phyloP scores from a whole-genome alignment of 2,797 vertebrate genomes.

The Mionectes olivaceus region DNA sequence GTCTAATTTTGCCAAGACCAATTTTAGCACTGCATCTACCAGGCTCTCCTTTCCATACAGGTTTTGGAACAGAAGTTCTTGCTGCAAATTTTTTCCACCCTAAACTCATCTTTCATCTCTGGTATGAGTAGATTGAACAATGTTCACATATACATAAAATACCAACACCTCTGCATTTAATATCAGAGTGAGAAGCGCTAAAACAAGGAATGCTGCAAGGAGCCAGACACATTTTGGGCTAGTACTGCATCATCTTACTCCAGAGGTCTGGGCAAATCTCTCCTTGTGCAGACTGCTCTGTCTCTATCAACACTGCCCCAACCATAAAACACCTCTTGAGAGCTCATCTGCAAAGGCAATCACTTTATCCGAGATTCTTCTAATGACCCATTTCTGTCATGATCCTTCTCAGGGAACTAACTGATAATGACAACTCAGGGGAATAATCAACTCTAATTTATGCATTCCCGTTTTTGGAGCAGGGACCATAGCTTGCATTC shows the following conservation, averaged over 20 bases:
- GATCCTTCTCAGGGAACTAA: constrained; percentile 48
- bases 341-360: constrained; percentile 60
- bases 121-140: background rate
- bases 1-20: background rate
- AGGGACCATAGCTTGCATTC: background rate
- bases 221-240: constrained; percentile 19
- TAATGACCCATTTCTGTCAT: constrained; percentile 70
- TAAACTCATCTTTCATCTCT: background rate
- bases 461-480: background rate
- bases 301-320: constrained; percentile 59
- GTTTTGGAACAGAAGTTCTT: background rate
- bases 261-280: constrained; percentile 9
- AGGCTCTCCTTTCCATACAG: background rate
- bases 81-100: background rate
- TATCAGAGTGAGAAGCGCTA: background rate
- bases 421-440: constrained; percentile 58
- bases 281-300: background rate
- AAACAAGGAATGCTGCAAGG: background rate
- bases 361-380: constrained; percentile 19
- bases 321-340: constrained; percentile 57
- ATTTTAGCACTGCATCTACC: background rate
- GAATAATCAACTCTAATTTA: constrained; percentile 64
- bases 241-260: background rate
- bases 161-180: background rate
- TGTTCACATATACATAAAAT: background rate